phyloP scores from a whole-genome alignment of 2,888 invertebrate genomes.

The Criorhina ranunculi region DNA sequence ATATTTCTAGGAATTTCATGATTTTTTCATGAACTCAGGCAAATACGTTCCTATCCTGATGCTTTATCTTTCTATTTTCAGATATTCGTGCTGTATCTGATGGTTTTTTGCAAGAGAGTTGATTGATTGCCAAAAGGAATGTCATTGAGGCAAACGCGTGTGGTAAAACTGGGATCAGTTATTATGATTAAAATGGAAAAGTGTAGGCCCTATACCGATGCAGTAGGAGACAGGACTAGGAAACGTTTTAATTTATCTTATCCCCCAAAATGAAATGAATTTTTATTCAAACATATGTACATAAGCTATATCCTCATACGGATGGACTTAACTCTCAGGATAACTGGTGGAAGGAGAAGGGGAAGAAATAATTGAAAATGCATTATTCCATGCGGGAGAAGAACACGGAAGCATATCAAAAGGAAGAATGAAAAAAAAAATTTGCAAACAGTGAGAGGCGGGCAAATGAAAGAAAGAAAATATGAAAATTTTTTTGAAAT shows the following conservation, averaged over 20 bases:
- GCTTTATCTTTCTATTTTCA: constrained; percentile 14
- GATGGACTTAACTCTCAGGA: constrained; percentile 1
- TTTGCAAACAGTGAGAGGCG: constrained; percentile 20
- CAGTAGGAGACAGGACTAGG: background rate
- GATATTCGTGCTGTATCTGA: background rate
- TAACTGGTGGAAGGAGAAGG: no score
- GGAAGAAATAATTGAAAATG: constrained; percentile 44
- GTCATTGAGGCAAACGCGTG: background rate
- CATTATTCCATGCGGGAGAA: constrained; percentile 37
- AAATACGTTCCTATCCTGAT: background rate
- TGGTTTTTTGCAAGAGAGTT: constrained; percentile 1
- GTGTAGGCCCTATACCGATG: background rate
- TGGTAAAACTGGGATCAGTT: background rate
- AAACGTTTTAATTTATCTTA: constrained; percentile 25
- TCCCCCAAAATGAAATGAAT: background rate
- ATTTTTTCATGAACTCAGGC: constrained; percentile 31
- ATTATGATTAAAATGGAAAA: constrained; percentile 32
- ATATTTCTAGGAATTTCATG: constrained; percentile 33
- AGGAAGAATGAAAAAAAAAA: constrained; percentile 20
- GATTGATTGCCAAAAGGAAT: constrained; percentile 41
- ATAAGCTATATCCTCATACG: background rate
- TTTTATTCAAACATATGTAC: no score
- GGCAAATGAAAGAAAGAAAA: background rate
- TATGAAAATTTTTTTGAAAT: constrained; percentile 27
- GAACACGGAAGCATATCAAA: background rate